phyloP scores from a whole-genome alignment of 1,140 invertebrate species.

The Lutraria rhynchaena region DNA sequence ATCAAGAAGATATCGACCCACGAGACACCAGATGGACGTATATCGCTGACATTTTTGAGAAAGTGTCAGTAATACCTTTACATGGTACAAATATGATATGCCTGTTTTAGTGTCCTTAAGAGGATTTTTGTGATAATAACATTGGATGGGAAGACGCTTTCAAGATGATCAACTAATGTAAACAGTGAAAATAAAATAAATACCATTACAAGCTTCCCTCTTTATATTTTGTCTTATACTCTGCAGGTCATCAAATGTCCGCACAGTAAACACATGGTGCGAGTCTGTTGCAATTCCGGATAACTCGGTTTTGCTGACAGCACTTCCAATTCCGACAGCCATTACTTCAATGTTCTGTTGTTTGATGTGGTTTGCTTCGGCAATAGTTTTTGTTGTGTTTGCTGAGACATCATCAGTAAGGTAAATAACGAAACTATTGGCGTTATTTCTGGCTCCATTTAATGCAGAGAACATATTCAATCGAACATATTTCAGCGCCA shows the following conservation, averaged over 20 bases:
- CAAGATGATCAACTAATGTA: no score
- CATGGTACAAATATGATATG: no score
- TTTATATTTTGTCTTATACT: constrained; percentile 58
- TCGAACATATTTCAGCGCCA: constrained; percentile 63
- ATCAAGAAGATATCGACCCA: no score
- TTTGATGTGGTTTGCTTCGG: constrained; percentile 57
- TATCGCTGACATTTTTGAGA: no score
- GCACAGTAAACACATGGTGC: constrained; percentile 62
- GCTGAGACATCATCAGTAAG: constrained; percentile 68
- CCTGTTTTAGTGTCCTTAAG: no score
- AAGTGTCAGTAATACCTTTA: no score
- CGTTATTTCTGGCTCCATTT: constrained; percentile 57
- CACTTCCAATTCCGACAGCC: constrained; percentile 63
- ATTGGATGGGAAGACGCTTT: no score
- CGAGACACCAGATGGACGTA: no score
- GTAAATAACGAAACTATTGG: constrained; percentile 62
- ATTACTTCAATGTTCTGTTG: constrained; percentile 50
- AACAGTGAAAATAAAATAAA: no score
- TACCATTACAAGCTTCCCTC: constrained; percentile 62
- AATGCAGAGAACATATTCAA: constrained; percentile 49
- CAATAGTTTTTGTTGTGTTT: constrained; percentile 39
- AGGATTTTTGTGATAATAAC: no score
- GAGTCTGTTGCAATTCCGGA: constrained; percentile 63
- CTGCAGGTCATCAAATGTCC: constrained; percentile 59
- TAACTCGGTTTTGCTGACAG: constrained; percentile 61